Evolutionary conservation across 2,888 invertebrate species (phyloP), one percentile per base, ranked within the genome.

Genomic region (Pterobdella sp.): DNA sequence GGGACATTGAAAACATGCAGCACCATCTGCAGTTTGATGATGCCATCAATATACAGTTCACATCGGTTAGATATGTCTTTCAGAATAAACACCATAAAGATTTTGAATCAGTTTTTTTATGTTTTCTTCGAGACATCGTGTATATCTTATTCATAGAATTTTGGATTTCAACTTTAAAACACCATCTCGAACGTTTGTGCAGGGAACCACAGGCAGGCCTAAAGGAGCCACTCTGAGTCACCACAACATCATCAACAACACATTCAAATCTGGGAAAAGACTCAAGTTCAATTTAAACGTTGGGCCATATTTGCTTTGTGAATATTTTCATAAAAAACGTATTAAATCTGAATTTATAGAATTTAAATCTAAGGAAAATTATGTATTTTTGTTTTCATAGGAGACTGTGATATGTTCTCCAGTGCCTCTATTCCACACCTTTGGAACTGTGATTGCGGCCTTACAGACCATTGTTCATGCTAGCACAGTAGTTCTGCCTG

Each of bases 341-440:
- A 35, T 52, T n/a, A n/a, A n/a, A n/a, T n/a, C n/a, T n/a, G n/a
- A n/a, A n/a, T n/a, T n/a, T n/a, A n/a, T n/a, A n/a, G n/a, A n/a
- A n/a, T n/a, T n/a, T n/a, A n/a, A n/a, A n/a, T n/a, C n/a, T n/a
- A n/a, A n/a, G n/a, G n/a, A n/a, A n/a, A n/a, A n/a, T n/a, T n/a
- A n/a, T 2, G 1, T n/a, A 3, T 73, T 31, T 71, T n/a, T n/a
- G 14, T 31, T 69, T 22, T 56, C 52, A 18, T 77, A 82, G 82
- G 79, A 78, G 2, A 75, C 81, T 1, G 74, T 79, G 10, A 79
- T 84, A 18, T 85, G 86, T 77, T 74, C 84, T 1, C 89, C 90
- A 79, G 89, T 90, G 29, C 92, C 92, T 0, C 85, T 91, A 34
- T 93, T 91, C 81, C 93, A 94, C 82, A 91, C 89, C 49, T 92